These are phyloP conservation scores for Halotydeus destructor DNA, from an alignment of 1,140 invertebrate species.

Conservation along the genomic window DNA sequence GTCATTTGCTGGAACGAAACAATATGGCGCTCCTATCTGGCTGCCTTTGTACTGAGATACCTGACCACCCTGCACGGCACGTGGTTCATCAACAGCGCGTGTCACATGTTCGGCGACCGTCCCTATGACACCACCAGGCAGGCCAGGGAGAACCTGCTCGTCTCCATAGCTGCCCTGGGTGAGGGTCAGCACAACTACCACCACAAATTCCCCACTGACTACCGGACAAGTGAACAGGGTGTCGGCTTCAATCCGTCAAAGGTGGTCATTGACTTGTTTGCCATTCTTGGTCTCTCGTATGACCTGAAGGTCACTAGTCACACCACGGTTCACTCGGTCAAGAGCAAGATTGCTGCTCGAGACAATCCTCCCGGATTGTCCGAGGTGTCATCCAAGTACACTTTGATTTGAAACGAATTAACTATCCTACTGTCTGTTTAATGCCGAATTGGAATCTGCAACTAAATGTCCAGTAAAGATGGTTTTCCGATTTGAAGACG, in stretches of 20 bases:
- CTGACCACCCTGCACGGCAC: too few species aligned
- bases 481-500: too few species aligned
- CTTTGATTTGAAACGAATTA: too few species aligned
- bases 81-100: not conserved
- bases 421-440: too few species aligned
- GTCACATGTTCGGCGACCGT: slow-evolving; percentile 18
- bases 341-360: too few species aligned
- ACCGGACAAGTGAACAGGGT: slow-evolving; percentile 27
- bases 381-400: too few species aligned
- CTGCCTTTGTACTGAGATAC: not conserved
- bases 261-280: slow-evolving; percentile 60
- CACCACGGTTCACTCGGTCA: too few species aligned
- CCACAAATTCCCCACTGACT: slow-evolving; percentile 33
- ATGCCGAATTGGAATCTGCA: too few species aligned
- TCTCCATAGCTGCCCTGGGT: slow-evolving; percentile 29
- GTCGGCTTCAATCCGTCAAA: slow-evolving; percentile 18
- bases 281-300: slow-evolving; percentile 63
- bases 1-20: slow-evolving; percentile 2
- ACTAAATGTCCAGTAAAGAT: too few species aligned
- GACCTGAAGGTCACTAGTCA: slow-evolving; percentile 51
- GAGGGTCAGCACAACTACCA: slow-evolving; percentile 35
- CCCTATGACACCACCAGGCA: slow-evolving; percentile 54
- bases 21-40: not conserved
- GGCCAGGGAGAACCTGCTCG: slow-evolving; percentile 29
- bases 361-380: too few species aligned